Percentiles rank a stretch among this genome's conserved stretches.
These are phyloP conservation scores for Anagrus nilaparvatae DNA, from an alignment of 1,140 invertebrate genomes.

Conservation along the genomic window DNA sequence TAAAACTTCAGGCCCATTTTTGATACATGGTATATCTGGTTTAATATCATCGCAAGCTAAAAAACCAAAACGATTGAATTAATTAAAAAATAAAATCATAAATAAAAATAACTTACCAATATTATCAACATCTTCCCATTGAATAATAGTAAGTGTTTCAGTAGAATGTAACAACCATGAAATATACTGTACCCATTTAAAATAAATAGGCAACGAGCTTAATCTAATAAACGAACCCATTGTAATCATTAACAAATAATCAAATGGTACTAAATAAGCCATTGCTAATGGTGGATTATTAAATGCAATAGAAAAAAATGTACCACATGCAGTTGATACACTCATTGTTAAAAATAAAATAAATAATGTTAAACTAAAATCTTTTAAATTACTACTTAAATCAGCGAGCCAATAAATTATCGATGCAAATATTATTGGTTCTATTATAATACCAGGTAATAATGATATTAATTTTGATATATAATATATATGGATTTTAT, in stretches of 20 bases:
- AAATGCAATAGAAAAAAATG: constrained; percentile 74
- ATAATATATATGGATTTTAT: constrained; percentile 64
- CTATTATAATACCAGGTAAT: constrained; percentile 70
- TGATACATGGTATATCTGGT: constrained; percentile 56
- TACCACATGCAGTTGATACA: constrained; percentile 74
- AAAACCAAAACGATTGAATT: constrained; percentile 33
- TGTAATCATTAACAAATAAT: constrained; percentile 79
- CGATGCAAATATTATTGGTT: constrained; percentile 63
- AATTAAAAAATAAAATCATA: constrained; percentile 8
- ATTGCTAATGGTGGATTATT: constrained; percentile 69
- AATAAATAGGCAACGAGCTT: constrained; percentile 65
- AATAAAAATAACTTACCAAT: constrained; percentile 54
- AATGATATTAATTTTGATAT: constrained; percentile 61
- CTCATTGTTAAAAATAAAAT: constrained; percentile 65
- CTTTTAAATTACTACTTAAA: constrained; percentile 50
- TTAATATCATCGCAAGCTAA: constrained; percentile 52
- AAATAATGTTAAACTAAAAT: constrained; percentile 58
- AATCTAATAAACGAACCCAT: constrained; percentile 76
- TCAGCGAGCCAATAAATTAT: constrained; percentile 73
- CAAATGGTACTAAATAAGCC: constrained; percentile 76
- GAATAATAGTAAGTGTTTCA: constrained; percentile 73
- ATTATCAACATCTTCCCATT: constrained; percentile 65
- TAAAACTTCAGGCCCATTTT: constrained; percentile 59
- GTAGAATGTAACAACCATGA: constrained; percentile 91
- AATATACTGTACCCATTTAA: constrained; percentile 77